These are phyloP conservation scores for Heterotis niloticus DNA, from an alignment of 2,113 vertebrate genomes.

Conservation along the genomic window DNA sequence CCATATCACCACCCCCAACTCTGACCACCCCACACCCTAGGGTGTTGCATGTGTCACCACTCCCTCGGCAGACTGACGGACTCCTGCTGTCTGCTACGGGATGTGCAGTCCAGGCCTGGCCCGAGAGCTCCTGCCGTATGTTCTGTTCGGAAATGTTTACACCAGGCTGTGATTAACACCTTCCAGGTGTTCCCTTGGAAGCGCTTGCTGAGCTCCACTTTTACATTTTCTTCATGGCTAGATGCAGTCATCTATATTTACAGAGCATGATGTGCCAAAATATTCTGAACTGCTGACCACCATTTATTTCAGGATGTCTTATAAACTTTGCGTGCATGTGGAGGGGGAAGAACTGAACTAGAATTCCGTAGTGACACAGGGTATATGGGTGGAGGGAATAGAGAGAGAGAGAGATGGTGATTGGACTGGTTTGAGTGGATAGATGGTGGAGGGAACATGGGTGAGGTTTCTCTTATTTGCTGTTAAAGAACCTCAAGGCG, in stretches of 20 bases:
- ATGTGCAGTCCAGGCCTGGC: constrained; percentile 28
- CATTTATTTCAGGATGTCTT: constrained; percentile 68
- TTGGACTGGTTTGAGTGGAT: neutral
- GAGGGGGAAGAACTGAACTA: constrained; percentile 26
- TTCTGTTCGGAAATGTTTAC: constrained; percentile 80
- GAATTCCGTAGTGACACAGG: constrained; percentile 29
- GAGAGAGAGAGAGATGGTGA: neutral
- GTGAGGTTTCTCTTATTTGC: constrained; percentile 27
- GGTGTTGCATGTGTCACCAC: constrained; percentile 28
- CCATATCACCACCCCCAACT: too few species aligned
- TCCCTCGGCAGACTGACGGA: constrained; percentile 53
- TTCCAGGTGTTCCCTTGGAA: constrained; percentile 85
- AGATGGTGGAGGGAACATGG: neutral
- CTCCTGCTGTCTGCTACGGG: constrained; percentile 37
- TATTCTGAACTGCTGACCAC: constrained; percentile 71
- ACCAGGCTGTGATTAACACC: constrained; percentile 83
- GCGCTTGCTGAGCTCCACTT: constrained; percentile 51
- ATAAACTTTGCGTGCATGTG: constrained; percentile 51
- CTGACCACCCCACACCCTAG: too few species aligned
- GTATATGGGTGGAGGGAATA: constrained; percentile 5
- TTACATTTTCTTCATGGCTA: constrained; percentile 66
- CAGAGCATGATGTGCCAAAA: constrained; percentile 55
- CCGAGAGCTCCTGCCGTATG: constrained; percentile 61
- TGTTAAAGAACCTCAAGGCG: constrained; percentile 43
- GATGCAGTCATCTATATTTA: constrained; percentile 63